phyloP scores from a whole-genome alignment of 1,140 invertebrate genomes.

The Drosophila miranda region DNA sequence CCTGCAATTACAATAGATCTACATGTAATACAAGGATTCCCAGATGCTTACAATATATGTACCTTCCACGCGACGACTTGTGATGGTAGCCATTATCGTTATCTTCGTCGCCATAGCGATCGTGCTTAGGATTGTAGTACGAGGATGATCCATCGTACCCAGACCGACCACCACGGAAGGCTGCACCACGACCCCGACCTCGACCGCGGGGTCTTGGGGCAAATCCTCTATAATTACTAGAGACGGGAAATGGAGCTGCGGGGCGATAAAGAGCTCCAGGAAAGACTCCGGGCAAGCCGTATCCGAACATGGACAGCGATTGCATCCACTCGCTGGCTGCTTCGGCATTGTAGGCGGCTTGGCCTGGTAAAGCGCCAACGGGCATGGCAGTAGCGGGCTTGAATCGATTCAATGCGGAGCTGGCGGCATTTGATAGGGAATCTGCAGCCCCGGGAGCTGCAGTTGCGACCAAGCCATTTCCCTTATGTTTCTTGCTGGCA shows the following conservation, averaged over 20 bases:
- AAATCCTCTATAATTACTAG: slow-evolving; percentile 71
- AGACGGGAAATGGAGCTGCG: slow-evolving; percentile 56
- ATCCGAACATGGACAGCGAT: slow-evolving; percentile 74
- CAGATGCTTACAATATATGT: too few relatives aligned
- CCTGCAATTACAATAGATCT: slow-evolving; percentile 52
- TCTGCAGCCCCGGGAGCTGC: not conserved
- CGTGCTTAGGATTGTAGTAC: slow-evolving; percentile 63
- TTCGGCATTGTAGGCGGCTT: slow-evolving; percentile 58
- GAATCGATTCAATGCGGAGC: slow-evolving; percentile 46
- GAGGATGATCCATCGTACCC: slow-evolving; percentile 61
- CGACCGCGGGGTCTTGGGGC: slow-evolving; percentile 61
- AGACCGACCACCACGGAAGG: slow-evolving; percentile 44
- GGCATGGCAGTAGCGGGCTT: slow-evolving; percentile 57
- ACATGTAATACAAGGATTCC: too few relatives aligned
- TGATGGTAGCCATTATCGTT: slow-evolving; percentile 57
- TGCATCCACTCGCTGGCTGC: slow-evolving; percentile 79
- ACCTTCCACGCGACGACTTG: slow-evolving; percentile 63
- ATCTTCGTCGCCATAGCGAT: slow-evolving; percentile 56
- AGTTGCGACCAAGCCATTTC: slow-evolving; percentile 27
- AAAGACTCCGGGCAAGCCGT: slow-evolving; percentile 66
- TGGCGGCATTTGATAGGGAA: slow-evolving; percentile 3
- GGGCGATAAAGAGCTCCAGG: slow-evolving; percentile 67
- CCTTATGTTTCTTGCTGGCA: slow-evolving; percentile 36
- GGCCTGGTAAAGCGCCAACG: slow-evolving; percentile 40
- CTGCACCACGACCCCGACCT: slow-evolving; percentile 55